These are phyloP conservation scores for Brachionus calyciflorus DNA, from an alignment of 1,140 invertebrate species.

Conservation along the genomic window DNA sequence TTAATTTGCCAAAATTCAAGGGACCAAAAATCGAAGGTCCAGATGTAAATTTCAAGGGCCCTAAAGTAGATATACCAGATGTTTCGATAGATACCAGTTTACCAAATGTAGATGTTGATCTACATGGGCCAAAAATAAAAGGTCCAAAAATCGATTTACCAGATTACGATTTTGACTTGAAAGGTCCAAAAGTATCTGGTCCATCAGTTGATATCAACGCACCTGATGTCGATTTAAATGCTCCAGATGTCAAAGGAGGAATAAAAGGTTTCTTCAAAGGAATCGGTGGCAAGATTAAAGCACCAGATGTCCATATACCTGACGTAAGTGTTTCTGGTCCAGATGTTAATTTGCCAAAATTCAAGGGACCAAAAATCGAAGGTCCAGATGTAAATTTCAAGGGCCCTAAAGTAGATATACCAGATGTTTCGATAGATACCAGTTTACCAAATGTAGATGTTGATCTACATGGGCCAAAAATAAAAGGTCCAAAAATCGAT, in stretches of 20 bases:
- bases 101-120: neutral
- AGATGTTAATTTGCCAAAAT: neutral
- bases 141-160: slow-evolving; percentile 8
- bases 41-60: neutral
- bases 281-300: neutral
- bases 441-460: neutral
- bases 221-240: neutral
- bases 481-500: neutral
- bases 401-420: neutral
- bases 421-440: neutral
- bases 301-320: neutral
- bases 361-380: neutral
- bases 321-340: neutral
- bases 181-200: too few species aligned
- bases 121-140: neutral
- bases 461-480: neutral
- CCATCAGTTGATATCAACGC: neutral
- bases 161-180: neutral
- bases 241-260: neutral
- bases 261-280: neutral
- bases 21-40: neutral
- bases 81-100: neutral
- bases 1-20: neutral
- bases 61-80: neutral
- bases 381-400: neutral